These are phyloP conservation scores for Rhimphoctona megacephalus DNA, from an alignment of 2,888 invertebrate genomes.

Conservation along the genomic window DNA sequence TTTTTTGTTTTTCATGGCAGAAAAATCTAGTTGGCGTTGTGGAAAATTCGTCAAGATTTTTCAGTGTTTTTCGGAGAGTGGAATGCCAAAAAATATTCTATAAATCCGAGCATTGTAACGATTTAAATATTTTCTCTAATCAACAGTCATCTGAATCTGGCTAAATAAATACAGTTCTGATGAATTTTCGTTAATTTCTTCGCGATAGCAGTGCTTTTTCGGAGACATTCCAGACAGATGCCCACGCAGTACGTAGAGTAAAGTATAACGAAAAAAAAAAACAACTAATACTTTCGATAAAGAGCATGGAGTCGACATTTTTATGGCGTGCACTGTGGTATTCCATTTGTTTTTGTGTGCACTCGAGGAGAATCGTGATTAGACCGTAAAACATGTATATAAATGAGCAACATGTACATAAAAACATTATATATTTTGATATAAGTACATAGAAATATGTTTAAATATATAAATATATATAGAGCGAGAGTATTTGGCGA, in stretches of 20 bases:
- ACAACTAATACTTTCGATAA: background rate
- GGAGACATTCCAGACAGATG: background rate
- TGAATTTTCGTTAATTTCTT: background rate
- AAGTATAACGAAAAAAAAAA: background rate
- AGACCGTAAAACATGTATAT: conserved; percentile 34
- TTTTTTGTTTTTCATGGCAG: too few relatives aligned
- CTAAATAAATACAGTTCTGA: background rate
- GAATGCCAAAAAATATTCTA: background rate
- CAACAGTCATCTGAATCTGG: background rate
- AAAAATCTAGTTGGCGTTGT: too few relatives aligned
- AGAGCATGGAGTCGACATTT: background rate
- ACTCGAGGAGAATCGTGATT: conserved; percentile 45
- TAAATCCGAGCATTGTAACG: background rate
- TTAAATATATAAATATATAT: conserved; percentile 21
- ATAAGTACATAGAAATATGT: conserved; percentile 3
- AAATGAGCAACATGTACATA: conserved; percentile 2
- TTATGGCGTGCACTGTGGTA: background rate
- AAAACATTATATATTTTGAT: background rate
- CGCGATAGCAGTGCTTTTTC: background rate
- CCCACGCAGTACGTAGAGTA: background rate
- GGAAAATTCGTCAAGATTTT: too few relatives aligned
- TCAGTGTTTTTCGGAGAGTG: background rate
- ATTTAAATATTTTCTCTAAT: too few relatives aligned
- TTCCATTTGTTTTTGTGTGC: conserved; percentile 40
- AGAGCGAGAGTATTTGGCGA: conserved; percentile 25